Conservation (phyloP, 2,113 vertebrate genomes). For the Dasyprocta punctata region DNA sequence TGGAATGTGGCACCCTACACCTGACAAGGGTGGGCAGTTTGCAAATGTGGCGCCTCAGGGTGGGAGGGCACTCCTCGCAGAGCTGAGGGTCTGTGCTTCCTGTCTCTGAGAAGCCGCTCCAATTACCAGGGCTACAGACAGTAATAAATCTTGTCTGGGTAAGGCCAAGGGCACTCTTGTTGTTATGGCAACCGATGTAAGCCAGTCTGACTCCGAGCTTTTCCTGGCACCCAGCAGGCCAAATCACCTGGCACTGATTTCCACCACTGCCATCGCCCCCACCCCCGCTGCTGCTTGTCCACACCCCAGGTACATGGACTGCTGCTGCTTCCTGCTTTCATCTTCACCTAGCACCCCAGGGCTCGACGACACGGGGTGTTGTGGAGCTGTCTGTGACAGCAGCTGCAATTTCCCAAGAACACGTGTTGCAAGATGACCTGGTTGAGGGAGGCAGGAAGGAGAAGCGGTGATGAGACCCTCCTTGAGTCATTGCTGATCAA, state of each 20-base stretch:
- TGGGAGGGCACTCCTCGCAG: not conserved
- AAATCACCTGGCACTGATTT: not conserved
- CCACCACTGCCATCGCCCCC: not conserved
- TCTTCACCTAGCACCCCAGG: not conserved
- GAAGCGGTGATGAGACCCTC: not conserved
- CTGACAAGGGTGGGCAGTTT: not conserved
- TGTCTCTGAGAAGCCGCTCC: not conserved
- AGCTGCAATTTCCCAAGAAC: conserved; percentile 23
- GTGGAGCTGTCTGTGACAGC: conserved; percentile 11
- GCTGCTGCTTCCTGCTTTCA: conserved; percentile 26
- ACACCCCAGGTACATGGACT: not conserved
- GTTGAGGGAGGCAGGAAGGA: not conserved
- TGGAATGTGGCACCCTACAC: not conserved
- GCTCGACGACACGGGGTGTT: not conserved
- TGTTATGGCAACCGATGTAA: conserved; percentile 41
- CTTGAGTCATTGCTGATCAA: not conserved
- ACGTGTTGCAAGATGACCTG: not conserved
- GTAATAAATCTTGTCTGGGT: not conserved
- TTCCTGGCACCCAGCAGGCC: conserved; percentile 6
- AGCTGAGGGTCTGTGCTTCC: conserved; percentile 24
- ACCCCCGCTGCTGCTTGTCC: not conserved
- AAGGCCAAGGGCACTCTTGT: not conserved
- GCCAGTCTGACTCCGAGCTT: not conserved
- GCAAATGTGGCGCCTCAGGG: not conserved
- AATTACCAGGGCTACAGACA: conserved; percentile 41